phyloP scores from a whole-genome alignment of 30 jellyfish, hydroid and myxozoan species.

The Mastigias papua region DNA sequence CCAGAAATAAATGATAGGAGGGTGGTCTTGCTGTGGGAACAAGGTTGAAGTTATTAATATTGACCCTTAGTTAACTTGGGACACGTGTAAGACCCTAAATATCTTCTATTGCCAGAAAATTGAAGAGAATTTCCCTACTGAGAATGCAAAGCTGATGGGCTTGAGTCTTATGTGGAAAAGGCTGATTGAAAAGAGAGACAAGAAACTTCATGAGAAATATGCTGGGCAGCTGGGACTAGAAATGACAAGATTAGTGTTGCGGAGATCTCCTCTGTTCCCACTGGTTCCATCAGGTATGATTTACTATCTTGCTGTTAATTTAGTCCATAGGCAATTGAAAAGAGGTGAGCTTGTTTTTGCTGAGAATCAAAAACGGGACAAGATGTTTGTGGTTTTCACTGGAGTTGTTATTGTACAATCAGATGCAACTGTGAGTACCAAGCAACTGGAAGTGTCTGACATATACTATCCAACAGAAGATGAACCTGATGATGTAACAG shows the following conservation, averaged over 20 bases:
- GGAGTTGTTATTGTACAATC: slow-evolving; percentile 48
- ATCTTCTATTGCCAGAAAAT: not conserved
- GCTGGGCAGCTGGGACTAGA: slow-evolving; percentile 39
- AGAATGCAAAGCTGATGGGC: slow-evolving; percentile 57
- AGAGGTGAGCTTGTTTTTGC: slow-evolving; percentile 17
- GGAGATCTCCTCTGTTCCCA: slow-evolving; percentile 41
- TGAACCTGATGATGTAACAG: slow-evolving; percentile 22
- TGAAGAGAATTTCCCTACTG: slow-evolving; percentile 52
- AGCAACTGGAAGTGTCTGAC: slow-evolving; percentile 2
- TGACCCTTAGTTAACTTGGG: no score
- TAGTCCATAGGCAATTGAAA: not conserved
- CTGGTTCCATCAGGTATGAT: slow-evolving; percentile 54
- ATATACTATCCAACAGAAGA: slow-evolving; percentile 29
- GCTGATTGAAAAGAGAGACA: slow-evolving; percentile 30
- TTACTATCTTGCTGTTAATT: slow-evolving; percentile 25
- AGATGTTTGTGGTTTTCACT: slow-evolving; percentile 32
- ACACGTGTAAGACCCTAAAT: not conserved
- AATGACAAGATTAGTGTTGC: slow-evolving; percentile 36
- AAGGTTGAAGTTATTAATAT: no score
- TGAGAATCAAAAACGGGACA: slow-evolving; percentile 3
- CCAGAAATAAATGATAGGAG: no score
- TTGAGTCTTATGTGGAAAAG: slow-evolving; percentile 46
- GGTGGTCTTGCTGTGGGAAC: no score
- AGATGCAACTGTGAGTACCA: slow-evolving; percentile 1
- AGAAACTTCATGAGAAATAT: slow-evolving; percentile 23